Conservation (phyloP, 1,140 invertebrate genomes). For the Apis florea region DNA sequence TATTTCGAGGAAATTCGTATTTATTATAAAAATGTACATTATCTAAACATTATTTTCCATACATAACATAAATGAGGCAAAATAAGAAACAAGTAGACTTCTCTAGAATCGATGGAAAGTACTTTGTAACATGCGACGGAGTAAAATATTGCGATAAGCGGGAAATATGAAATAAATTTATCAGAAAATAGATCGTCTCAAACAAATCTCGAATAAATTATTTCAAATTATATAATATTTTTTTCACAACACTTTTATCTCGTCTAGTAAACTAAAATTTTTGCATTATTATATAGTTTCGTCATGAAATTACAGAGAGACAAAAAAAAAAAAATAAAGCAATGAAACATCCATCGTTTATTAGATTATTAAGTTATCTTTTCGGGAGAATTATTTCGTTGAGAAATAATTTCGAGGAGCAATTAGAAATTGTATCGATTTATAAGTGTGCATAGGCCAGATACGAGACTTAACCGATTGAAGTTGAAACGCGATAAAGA, state of each 20-base stretch:
- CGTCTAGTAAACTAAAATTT: no score
- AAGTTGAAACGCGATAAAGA: slow-evolving; percentile 7
- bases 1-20: not conserved
- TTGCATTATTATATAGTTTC: no score
- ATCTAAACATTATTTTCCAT: not conserved
- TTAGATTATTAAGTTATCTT: not conserved
- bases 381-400: slow-evolving; percentile 3
- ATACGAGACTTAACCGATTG: not conserved
- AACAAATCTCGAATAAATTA: no score
- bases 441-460: not conserved
- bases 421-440: slow-evolving; percentile 28
- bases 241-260: no score
- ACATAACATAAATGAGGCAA: not conserved
- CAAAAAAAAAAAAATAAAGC: not conserved
- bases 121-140: not conserved
- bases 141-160: not conserved
- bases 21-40: not conserved
- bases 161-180: no score
- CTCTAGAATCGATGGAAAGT: slow-evolving; percentile 2
- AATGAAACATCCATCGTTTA: not conserved
- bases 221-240: no score
- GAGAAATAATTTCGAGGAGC: not conserved
- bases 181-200: no score
- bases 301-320: not conserved
- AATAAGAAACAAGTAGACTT: not conserved